phyloP scores from a whole-genome alignment of 2,797 vertebrate species.

The Anas bahamensis region DNA sequence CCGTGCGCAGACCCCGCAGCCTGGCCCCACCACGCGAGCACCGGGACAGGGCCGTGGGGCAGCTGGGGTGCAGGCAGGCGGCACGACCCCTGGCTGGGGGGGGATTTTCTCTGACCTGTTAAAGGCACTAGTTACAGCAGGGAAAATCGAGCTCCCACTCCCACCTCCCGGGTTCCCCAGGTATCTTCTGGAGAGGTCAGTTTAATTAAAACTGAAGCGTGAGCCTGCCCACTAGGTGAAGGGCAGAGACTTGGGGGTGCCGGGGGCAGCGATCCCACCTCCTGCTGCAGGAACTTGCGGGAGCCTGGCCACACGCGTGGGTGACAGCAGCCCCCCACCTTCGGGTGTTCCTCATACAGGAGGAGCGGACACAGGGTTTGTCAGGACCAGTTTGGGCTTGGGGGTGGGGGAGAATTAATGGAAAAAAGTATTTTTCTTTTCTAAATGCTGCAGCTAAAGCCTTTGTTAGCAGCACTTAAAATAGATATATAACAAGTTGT shows the following conservation, averaged over 20 bases:
- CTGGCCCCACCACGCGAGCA: background rate
- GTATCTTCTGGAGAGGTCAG: background rate
- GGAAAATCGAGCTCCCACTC: background rate
- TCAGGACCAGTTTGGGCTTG: conserved; percentile 31
- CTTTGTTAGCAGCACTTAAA: conserved; percentile 5
- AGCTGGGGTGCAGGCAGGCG: accelerated
- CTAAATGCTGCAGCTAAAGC: conserved; percentile 23
- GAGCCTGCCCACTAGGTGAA: background rate
- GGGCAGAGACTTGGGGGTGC: background rate
- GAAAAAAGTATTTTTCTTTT: conserved; percentile 16
- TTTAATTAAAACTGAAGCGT: background rate
- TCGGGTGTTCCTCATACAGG: conserved; percentile 21
- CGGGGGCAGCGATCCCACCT: background rate
- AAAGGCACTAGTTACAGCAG: background rate
- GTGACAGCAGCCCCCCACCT: conserved; percentile 26
- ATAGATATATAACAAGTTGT: background rate
- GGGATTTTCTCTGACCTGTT: background rate
- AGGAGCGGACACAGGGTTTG: conserved; percentile 52
- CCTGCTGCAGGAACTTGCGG: background rate
- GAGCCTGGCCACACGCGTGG: conserved; percentile 24
- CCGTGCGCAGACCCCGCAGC: background rate
- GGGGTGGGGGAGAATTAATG: background rate
- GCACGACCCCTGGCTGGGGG: background rate
- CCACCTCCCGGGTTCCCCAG: background rate
- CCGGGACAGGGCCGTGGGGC: accelerated